Evolutionary conservation across 2,888 invertebrate species (phyloP).

Genomic region (Myathropa florea): DNA sequence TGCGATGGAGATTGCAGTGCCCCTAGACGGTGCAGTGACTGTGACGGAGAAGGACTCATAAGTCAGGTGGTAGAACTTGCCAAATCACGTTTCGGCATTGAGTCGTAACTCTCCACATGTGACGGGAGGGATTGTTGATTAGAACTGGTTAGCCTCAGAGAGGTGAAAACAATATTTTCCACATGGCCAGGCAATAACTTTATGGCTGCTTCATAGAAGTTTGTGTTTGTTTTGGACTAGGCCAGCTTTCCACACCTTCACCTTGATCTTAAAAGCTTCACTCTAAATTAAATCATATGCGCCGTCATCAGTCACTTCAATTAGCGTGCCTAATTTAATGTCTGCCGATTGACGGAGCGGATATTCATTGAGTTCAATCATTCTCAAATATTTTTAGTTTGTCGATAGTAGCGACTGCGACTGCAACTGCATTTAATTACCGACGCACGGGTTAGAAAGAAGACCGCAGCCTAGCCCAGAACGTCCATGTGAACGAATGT

Average conservation of each 20-base stretch:
- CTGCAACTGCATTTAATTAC: background rate
- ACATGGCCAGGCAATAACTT: background rate
- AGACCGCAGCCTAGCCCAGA: background rate
- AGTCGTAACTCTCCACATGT: too few species aligned
- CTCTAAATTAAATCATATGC: background rate
- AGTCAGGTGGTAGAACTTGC: background rate
- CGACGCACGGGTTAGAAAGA: slow-evolving; percentile 42
- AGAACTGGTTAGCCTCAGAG: background rate
- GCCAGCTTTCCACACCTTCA: too few species aligned
- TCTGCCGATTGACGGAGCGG: too few species aligned
- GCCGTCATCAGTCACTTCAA: background rate
- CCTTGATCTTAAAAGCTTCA: background rate
- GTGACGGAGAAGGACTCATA: background rate
- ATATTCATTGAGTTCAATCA: too few species aligned
- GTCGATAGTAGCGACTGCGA: background rate
- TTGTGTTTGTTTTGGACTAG: too few species aligned
- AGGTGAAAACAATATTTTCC: slow-evolving; percentile 41
- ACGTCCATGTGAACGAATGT: background rate
- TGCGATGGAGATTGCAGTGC: background rate
- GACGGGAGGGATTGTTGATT: background rate
- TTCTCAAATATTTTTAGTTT: background rate
- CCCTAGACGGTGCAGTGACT: background rate
- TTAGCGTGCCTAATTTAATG: too few species aligned
- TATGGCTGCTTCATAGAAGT: too few species aligned
- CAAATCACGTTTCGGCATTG: background rate